Base-by-base conservation (phyloP, 2,888 invertebrate species). In the Idaea biselata region DNA sequence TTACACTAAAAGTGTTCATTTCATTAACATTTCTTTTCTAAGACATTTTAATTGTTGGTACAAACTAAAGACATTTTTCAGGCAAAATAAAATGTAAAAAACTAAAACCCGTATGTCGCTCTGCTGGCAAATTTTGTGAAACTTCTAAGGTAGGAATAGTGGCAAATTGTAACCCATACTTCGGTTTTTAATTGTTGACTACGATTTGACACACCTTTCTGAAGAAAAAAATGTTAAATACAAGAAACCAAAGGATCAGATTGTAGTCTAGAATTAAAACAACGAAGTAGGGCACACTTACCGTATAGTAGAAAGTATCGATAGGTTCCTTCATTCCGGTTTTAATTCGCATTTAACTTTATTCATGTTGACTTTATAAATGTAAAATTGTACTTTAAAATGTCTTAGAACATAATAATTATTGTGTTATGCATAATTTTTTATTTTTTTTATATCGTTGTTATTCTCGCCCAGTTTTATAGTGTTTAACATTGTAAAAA, bases 1-100 rank as follows among this genome's bases (percentile, higher is more conserved):
- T 81, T 73, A 77, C 89, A 91, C 91, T 82, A 66, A 83, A 81
- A 90, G 91, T 91, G 91, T 91, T 89, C 79, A 82, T 73, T 66
- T 63, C 44, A 44, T 44, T 56, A 56, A 65, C 61, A 64, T 60
- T 60, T 65, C 56, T 61, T 59, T 62, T 63, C 60, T 61, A 62
- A 58, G 61, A 60, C 58, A 62, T 67, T 63, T 62, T 61, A 67
- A 55, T 18, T 11, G 8, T 33, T 44, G 3, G 14, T 8, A 44
- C 8, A 44, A 1, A 14, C 14, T 44, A 44, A 44, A 44, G 44
- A 58, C 6, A 62, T 58, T 17, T 57, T 58, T 33, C 16, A 11
- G n/a, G 18, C 32, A 55, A 59, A 25, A 16, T 54, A 54, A 55
- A 16, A 55, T 16, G 8, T 6, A 32, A 32, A 8, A 32, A 32